Conservation (phyloP, 2,888 invertebrate species). For the Lysandra coridon region DNA sequence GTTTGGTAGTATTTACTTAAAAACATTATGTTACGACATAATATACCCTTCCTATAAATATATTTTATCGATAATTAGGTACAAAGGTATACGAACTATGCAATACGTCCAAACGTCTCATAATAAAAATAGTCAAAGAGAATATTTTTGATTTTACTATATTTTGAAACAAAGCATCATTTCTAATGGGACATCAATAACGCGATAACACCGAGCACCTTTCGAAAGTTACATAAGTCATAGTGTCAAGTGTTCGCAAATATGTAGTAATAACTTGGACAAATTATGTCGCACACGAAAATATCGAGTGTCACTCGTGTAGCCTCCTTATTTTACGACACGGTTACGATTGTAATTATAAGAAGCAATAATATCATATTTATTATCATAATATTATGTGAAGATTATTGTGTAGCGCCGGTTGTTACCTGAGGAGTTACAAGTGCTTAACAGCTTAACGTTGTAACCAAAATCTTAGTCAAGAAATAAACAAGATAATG, state of each 20-base stretch:
- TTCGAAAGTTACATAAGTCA: slow-evolving; percentile 29
- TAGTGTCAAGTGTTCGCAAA: slow-evolving; percentile 24
- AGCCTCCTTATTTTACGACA: slow-evolving; percentile 25
- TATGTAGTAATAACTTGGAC: slow-evolving; percentile 22
- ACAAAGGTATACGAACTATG: too few species aligned
- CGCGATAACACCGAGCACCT: background rate
- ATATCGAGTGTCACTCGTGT: slow-evolving; percentile 32
- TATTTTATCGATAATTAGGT: too few species aligned
- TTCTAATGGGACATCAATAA: background rate
- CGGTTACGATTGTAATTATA: slow-evolving; percentile 12
- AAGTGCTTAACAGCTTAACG: background rate
- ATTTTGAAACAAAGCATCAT: background rate
- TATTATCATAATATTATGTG: slow-evolving; percentile 4
- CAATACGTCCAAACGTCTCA: background rate
- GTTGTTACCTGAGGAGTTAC: background rate
- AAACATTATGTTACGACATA: too few species aligned
- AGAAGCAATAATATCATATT: slow-evolving; percentile 2
- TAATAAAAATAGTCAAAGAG: background rate
- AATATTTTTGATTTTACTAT: background rate
- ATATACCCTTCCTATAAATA: too few species aligned
- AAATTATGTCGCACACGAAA: slow-evolving; percentile 30
- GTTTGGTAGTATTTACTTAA: background rate
- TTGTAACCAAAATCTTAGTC: too few species aligned
- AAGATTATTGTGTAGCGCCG: background rate
- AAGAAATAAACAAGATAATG: too few species aligned